Conservation (phyloP, 2,113 vertebrate genomes). For the Lophura nycthemera region DNA sequence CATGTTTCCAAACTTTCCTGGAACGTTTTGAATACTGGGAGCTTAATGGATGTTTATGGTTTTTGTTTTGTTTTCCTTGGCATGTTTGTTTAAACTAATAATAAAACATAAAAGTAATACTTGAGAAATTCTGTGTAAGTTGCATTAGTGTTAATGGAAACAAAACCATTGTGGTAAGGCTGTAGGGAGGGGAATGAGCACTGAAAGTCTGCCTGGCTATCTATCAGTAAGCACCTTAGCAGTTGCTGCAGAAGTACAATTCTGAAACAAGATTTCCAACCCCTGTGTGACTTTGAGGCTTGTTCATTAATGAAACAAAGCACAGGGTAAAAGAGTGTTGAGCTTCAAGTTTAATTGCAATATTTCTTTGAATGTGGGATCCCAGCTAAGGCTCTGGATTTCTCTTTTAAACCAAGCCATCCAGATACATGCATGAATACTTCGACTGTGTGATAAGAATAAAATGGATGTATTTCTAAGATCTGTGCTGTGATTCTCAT, state of each 20-base stretch:
- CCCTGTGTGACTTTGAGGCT: not conserved
- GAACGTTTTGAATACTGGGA: not conserved
- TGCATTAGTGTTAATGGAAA: not conserved
- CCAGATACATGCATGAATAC: not conserved
- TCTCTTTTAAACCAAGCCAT: not conserved
- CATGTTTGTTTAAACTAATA: not conserved
- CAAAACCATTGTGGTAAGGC: not conserved
- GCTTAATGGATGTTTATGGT: not conserved
- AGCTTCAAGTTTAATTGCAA: not conserved
- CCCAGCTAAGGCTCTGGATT: not conserved
- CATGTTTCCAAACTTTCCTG: not conserved
- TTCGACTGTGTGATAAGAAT: not conserved
- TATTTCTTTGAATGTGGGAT: not conserved
- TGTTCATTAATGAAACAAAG: fast-evolving
- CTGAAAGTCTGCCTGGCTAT: not conserved
- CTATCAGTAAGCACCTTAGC: not conserved
- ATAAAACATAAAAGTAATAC: too few relatives aligned
- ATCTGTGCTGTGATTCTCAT: not conserved
- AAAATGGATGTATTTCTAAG: not conserved
- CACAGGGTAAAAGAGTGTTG: not conserved
- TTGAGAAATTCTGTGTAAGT: not conserved
- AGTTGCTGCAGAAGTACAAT: not conserved
- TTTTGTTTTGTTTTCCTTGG: not conserved
- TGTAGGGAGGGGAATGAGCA: not conserved
- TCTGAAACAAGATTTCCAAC: not conserved